Base-by-base conservation (phyloP, 2,113 vertebrate species). In the Artemisiospiza belli region DNA sequence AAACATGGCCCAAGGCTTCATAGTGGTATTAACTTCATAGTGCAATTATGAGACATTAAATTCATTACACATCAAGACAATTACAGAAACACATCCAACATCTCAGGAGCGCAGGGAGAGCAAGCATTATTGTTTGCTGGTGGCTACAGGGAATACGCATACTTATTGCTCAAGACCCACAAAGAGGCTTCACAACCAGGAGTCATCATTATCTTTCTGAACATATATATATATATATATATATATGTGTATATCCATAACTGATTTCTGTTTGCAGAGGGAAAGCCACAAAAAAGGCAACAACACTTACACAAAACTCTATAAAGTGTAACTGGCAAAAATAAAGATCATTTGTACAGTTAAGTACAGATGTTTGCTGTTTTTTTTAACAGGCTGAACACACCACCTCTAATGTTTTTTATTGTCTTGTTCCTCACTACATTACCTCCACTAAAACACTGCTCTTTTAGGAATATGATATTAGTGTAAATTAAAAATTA, bases 31-130 rank as follows among this genome's bases (percentile, higher is more conserved):
- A 93, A 93, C 94, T 88, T 83, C 94, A 89, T 52, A 79, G 95
- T 78, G 88, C 95, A 95, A 76, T 94, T 92, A 92, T 44, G 73
- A 93, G 88, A 89, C 82, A 81, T 80, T 91, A 95, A 92, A 95
- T 96, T 95, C 90, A 94, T 96, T 78, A 90, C 88, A 89, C 35
- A 97, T 97, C 85, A 96, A 94, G 95, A 96, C 93, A 91, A 89
- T 94, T 96, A 97, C 83, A 92, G 94, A 97, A 97, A 95, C 90
- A 91, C 43, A 91, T 96, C 70, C 95, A 96, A 89, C 59, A 77
- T 94, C 96, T 96, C 92, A 94, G 92, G 90, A 94, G 92, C 82
- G 61, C 57, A 63, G 46, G 74, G 75, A 94, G 78, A 92, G 75
- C 47, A 80, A 94, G 63, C 59, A 62, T 75, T 96, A 84, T 96